Evolutionary conservation across 2,888 invertebrate genomes (phyloP).

Genomic region (Anodontia alba): DNA sequence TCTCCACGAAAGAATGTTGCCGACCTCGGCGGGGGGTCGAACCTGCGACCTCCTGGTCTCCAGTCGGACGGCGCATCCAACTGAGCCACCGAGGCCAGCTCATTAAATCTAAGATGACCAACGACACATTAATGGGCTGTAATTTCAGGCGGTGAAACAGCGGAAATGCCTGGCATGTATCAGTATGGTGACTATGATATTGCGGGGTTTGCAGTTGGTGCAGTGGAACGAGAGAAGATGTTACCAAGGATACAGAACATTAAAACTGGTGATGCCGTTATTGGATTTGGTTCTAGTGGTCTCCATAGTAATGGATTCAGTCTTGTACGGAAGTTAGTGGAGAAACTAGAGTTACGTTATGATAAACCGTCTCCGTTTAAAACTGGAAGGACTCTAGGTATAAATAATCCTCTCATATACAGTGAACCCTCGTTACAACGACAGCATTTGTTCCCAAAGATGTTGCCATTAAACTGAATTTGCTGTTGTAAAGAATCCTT

Average conservation of each 20-base stretch:
- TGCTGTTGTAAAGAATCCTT: too few species aligned
- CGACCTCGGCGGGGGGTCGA: too few species aligned
- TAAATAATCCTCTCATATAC: too few species aligned
- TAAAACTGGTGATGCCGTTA: conserved; percentile 90
- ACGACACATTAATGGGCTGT: too few species aligned
- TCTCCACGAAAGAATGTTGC: too few species aligned
- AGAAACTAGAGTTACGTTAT: conserved; percentile 88
- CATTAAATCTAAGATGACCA: too few species aligned
- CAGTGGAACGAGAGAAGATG: conserved; percentile 91
- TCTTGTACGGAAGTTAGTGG: conserved; percentile 92
- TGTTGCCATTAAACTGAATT: too few species aligned
- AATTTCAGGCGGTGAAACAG: conserved; percentile 96
- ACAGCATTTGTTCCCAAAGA: too few species aligned
- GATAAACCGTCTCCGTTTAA: conserved; percentile 89
- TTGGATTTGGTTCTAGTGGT: conserved; percentile 95
- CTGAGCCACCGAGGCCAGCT: too few species aligned
- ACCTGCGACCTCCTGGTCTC: too few species aligned
- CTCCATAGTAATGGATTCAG: conserved; percentile 98
- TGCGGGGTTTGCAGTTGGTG: conserved; percentile 98
- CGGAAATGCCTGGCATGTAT: conserved; percentile 94
- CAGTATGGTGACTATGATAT: conserved; percentile 94
- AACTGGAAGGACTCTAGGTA: conserved; percentile 90
- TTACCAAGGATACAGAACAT: conserved; percentile 90
- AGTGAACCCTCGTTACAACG: too few species aligned
- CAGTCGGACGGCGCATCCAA: too few species aligned